Evolutionary conservation across 2,113 vertebrate species (phyloP), one percentile per base, ranked within the genome.

Genomic region (Siniperca knerii): DNA sequence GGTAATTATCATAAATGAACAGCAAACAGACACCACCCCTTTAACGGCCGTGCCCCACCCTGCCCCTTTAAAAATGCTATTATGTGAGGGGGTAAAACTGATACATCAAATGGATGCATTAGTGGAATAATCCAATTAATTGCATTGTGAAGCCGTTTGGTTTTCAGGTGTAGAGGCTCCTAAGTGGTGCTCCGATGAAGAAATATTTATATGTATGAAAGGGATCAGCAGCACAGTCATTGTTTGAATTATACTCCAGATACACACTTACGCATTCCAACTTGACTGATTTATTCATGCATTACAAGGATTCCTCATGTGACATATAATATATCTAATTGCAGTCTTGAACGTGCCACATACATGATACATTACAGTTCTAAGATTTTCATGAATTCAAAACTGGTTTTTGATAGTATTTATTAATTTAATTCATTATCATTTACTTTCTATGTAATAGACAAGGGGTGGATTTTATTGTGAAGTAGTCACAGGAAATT

Each of bases 81-180:
- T 25, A 33, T 42, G n/a, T 61, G 54, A 85, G 73, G 70, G 75
- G 33, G 46, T 48, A 71, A 75, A 81, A 84, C 69, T 35, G 76
- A 87, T 68, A 52, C n/a, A 54, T 64, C 25, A 83, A 86, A 87
- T 81, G 71, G 83, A 83, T 85, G 75, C 82, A 88, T 91, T 81
- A 86, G 76, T 83, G 80, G 57, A 75, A 83, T 69, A 78, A 81
- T 85, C 64, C 50, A 79, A 84, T 88, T 89, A 83, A 87, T 74
- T 61, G 72, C 65, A 76, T 55, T 73, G 76, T 74, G 79, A 68
- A 79, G 64, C 72, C 69, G 46, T 87, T 81, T 76, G 46, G 44
- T 64, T 70, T 65, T 62, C 50, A 48, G 58, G 69, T 83, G 79
- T 44, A 66, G 71, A 86, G 40, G 44, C 77, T 76, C 21, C 75